A percentile compares a stretch with the other conserved stretches of the same genome.
Conservation (phyloP, 2,888 invertebrate genomes). For the Eupithecia insigniata region DNA sequence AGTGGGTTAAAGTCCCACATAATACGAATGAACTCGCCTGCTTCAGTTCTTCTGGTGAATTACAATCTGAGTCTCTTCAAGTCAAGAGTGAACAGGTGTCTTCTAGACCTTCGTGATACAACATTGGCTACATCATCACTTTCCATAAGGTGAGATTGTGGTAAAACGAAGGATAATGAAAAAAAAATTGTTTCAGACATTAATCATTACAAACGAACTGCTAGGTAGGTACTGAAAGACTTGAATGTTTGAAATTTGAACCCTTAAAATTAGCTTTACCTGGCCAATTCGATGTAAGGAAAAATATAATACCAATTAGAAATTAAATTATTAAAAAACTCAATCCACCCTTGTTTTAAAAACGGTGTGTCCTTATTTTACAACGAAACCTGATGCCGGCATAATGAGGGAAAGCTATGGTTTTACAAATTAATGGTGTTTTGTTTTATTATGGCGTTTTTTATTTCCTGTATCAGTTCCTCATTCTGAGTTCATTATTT, state of each 20-base stretch:
- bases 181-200: no score
- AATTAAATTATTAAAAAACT: constrained; percentile 77
- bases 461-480: constrained; percentile 35
- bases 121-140: no score
- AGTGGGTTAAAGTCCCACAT: no score
- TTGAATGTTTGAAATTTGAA: neutral
- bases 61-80: no score
- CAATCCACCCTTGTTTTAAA: constrained; percentile 59
- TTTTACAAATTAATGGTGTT: constrained; percentile 34
- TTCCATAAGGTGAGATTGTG: no score
- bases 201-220: no score
- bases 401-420: constrained; percentile 49
- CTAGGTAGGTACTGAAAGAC: neutral
- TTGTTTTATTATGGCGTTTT: constrained; percentile 26
- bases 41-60: no score
- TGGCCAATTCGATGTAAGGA: neutral
- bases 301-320: constrained; percentile 72
- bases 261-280: neutral
- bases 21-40: no score
- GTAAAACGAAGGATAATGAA: no score
- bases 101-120: no score
- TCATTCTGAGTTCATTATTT: constrained; percentile 29
- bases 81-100: no score
- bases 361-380: constrained; percentile 60
- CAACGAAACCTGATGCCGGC: constrained; percentile 54